These are phyloP conservation scores for Podarcis cretensis DNA, from an alignment of 2,113 vertebrate species.

Conservation along the genomic window DNA sequence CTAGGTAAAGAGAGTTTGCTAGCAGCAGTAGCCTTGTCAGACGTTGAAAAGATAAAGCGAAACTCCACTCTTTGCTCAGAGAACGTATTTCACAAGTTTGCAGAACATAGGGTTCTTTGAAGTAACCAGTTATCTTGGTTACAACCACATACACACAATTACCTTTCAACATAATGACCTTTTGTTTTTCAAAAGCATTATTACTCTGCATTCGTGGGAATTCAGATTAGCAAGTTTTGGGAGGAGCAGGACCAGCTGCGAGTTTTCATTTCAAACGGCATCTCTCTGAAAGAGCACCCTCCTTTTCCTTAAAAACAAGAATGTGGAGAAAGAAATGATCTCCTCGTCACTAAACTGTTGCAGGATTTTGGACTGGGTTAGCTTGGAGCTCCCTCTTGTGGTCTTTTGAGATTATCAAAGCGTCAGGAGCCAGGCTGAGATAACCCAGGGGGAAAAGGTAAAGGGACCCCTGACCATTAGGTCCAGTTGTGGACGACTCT, in stretches of 20 bases:
- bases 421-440: background rate
- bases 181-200: background rate
- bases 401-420: rapidly evolving
- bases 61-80: background rate
- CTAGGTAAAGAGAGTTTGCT: background rate
- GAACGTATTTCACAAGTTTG: background rate
- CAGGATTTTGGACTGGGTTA: background rate
- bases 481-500: no score
- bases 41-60: no score
- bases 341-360: background rate
- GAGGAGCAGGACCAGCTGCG: background rate
- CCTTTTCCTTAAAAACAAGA: background rate
- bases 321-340: background rate
- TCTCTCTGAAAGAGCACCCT: background rate
- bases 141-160: background rate
- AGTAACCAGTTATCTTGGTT: background rate
- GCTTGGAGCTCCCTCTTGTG: conserved; percentile 47
- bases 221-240: background rate
- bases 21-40: background rate
- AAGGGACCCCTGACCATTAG: no score
- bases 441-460: no score
- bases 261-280: background rate
- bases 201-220: background rate
- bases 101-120: background rate
- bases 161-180: background rate